Evolutionary conservation across 2,113 vertebrate genomes (phyloP).

Genomic region (Oncorhynchus mykiss): DNA sequence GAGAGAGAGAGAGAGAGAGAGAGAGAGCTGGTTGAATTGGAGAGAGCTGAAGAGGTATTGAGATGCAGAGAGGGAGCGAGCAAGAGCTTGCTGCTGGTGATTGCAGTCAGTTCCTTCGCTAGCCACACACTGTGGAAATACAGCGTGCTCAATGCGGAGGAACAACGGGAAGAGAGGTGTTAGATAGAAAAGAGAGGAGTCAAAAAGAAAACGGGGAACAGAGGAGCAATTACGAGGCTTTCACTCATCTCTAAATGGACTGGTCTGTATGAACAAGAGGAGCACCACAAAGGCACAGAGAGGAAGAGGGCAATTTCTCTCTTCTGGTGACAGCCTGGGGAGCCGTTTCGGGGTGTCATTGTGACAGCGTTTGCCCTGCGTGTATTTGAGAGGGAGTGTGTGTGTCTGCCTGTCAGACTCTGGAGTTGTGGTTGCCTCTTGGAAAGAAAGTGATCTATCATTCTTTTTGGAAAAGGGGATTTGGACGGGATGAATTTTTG

Average conservation of each 20-base stretch:
- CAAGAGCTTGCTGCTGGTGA: slow-evolving; percentile 7
- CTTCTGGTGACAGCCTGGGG: slow-evolving; percentile 32
- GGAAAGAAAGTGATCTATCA: too few relatives aligned
- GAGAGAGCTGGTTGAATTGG: not conserved
- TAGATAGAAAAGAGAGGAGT: not conserved
- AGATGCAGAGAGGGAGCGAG: slow-evolving; percentile 4
- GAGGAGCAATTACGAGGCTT: slow-evolving; percentile 6
- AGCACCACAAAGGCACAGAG: not conserved
- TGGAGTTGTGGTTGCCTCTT: too few relatives aligned
- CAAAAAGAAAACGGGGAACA: not conserved
- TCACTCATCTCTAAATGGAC: not conserved
- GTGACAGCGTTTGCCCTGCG: slow-evolving; percentile 7
- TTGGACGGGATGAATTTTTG: too few relatives aligned
- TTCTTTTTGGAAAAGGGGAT: too few relatives aligned
- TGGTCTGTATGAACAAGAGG: too few relatives aligned
- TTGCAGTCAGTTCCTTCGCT: slow-evolving; percentile 43
- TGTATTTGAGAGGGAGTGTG: too few relatives aligned
- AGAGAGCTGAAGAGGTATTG: slow-evolving; percentile 24
- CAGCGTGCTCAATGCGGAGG: slow-evolving; percentile 48
- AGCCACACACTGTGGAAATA: slow-evolving; percentile 29
- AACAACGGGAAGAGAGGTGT: slow-evolving; percentile 23
- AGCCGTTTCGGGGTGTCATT: slow-evolving; percentile 23
- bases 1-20: slow-evolving; percentile 5
- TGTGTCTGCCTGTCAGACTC: not conserved
- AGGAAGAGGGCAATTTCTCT: not conserved